Base-by-base conservation (phyloP, 92 coral and sea anemone genomes). In the Heteractis magnifica region DNA sequence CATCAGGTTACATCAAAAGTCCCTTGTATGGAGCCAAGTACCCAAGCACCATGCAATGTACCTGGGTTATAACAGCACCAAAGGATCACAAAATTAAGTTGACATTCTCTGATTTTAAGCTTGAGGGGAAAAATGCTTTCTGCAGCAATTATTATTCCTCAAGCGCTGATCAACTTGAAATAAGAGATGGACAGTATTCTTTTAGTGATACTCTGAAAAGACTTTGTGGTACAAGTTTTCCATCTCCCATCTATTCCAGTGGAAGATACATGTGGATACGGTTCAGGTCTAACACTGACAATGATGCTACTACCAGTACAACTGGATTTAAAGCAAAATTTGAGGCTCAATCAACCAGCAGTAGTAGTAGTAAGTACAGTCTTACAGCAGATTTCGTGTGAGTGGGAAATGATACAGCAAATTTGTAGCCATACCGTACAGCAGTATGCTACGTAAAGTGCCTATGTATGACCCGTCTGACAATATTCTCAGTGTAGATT, bases 181-280 rank as follows among this genome's bases (percentile, higher is more conserved):
- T 82, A 34, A 34, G 48, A 4, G 80, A 82, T 74, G 86, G 86
- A 16, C 3, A 3, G 4, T 20, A 14, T 55, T 16, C 71, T 4
- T 23, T 3, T 49, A 72, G 79, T 74, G 14, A 8, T 14, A 2
- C 13, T 14, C 23, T 72, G 71, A 75, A 55, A 52, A 49, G 7
- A 13, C 49, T 71, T 48, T 82, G 86, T 71, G 78, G 78, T 18
- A 23, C 6, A 50, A 23, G 68, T n/a, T 77, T n/a, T 34, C 44
- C 79, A 50, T 26, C 70, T 56, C 16, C 86, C 13, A 74, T 72
- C 13, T 51, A 51, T 14, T 88, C 91, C 0, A 72, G 81, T 18
- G 88, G 88, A 1, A 68, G 81, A 14, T 85, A 85, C 80, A 26
- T 89, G 78, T 68, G 86, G 84, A 71, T 85, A 11, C 86, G 72